Conservation (phyloP, 2,888 invertebrate species). For the Lasioglossum vierecki region DNA sequence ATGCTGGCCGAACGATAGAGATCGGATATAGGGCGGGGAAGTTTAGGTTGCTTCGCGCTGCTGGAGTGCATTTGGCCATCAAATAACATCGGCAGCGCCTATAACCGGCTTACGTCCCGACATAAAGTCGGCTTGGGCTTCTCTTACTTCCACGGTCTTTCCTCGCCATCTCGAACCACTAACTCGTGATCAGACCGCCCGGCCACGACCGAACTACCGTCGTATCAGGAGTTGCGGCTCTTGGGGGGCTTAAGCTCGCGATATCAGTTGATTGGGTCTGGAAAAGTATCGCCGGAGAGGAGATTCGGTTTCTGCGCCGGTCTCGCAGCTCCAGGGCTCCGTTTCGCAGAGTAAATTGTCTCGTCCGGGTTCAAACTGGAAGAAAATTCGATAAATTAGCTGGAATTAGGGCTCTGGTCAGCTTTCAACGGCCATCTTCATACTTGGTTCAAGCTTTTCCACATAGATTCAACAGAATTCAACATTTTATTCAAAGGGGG, state of each 20-base stretch:
- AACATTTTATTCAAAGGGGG: too few species aligned
- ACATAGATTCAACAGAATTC: not conserved
- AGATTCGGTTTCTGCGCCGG: slow-evolving; percentile 46
- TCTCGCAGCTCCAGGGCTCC: slow-evolving; percentile 20
- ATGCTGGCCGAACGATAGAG: slow-evolving; percentile 76
- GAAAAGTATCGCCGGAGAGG: slow-evolving; percentile 63
- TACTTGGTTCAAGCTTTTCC: not conserved
- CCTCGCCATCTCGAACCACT: slow-evolving; percentile 80
- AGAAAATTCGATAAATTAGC: not conserved
- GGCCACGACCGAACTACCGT: slow-evolving; percentile 79
- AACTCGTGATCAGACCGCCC: slow-evolving; percentile 83
- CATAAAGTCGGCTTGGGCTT: slow-evolving; percentile 82
- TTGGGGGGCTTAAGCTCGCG: slow-evolving; percentile 79
- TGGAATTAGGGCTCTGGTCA: not conserved
- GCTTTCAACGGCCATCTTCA: not conserved
- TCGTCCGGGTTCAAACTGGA: not conserved
- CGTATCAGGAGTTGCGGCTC: slow-evolving; percentile 83
- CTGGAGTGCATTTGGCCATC: slow-evolving; percentile 84
- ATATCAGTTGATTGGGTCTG: slow-evolving; percentile 84
- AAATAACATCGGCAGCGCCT: slow-evolving; percentile 84
- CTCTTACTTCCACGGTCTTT: slow-evolving; percentile 71
- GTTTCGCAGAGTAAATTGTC: not conserved
- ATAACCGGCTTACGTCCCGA: slow-evolving; percentile 84
- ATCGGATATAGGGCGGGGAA: slow-evolving; percentile 72
- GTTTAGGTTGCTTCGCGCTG: slow-evolving; percentile 75